Evolutionary conservation across 2,113 vertebrate genomes (phyloP), one percentile per base, ranked within the genome.

Genomic region (Otolemur garnettii): DNA sequence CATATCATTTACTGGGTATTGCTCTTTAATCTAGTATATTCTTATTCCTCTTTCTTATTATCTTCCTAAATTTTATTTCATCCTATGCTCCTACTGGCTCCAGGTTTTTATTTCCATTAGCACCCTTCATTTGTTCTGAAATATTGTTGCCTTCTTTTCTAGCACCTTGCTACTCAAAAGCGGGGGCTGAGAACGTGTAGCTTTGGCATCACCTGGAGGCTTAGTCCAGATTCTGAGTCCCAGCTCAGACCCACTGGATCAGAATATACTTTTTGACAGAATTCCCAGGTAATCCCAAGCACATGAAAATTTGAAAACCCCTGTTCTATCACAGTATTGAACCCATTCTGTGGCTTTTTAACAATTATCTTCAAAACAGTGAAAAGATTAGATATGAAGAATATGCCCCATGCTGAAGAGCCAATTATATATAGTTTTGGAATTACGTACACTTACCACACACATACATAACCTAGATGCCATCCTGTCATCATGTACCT

Each of bases 31-130:
- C 19, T 14, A 74, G 17, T 12, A 33, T 95, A 45, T 86, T 55
- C 38, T 89, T 87, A 24, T 71, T 66, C 93, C 68, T 62, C 69
- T 94, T 87, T 74, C 57, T 92, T 91, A n/a, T 87, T 77, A 10
- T 60, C 62, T 83, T 14, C 21, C 30, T 69, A 50, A 57, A 19
- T 45, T 68, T 96, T 62, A 30, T 81, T 62, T 75, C 84, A 72
- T 79, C 55, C 79, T 83, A 66, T 80, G 22, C 3, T 19, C 35
- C 13, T 0, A 1, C n/a, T 26, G 42, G 26, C 22, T 4, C 26
- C 7, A n/a, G 21, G 13, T n/a, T 77, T 77, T 22, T 14, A 13
- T 62, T 91, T 91, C 42, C 60, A 33, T 87, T 59, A 87, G 62
- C 38, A 35, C 77, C 30, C 4, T 94, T 87, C 11, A 71, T 94